phyloP scores from a whole-genome alignment of 2,797 vertebrate species.

The Pipistrellus pipistrellus region DNA sequence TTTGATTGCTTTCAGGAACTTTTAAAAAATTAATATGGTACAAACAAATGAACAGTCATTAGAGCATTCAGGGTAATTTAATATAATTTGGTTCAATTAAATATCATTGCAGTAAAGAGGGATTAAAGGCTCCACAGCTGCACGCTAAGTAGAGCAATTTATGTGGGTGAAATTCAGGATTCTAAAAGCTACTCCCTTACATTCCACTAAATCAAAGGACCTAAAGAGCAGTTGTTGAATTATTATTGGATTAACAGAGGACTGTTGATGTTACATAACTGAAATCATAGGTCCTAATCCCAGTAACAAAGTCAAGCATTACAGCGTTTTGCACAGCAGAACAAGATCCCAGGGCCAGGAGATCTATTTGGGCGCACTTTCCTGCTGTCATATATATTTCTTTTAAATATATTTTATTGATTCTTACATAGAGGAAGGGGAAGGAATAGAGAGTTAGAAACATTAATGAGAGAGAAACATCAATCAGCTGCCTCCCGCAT shows the following conservation, averaged over 20 bases:
- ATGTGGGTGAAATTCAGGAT: conserved; percentile 56
- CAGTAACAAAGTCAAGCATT: not conserved
- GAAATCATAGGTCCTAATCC: conserved; percentile 47
- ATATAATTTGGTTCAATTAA: conserved; percentile 75
- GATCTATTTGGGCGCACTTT: not conserved
- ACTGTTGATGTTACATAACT: conserved; percentile 25
- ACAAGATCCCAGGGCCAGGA: not conserved
- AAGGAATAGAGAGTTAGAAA: too few relatives aligned
- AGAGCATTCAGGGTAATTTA: conserved; percentile 63
- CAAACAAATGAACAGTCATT: conserved; percentile 62
- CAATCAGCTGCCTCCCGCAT: too few relatives aligned
- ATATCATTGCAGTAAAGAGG: conserved; percentile 59
- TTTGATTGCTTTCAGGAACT: conserved; percentile 6
- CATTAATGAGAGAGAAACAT: too few relatives aligned
- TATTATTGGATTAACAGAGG: conserved; percentile 68
- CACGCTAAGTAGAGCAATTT: conserved; percentile 73
- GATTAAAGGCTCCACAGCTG: conserved; percentile 66
- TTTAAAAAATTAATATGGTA: conserved; percentile 2
- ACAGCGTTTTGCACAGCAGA: not conserved
- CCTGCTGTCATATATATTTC: too few relatives aligned
- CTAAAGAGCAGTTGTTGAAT: conserved; percentile 65
- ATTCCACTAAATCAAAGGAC: conserved; percentile 58
- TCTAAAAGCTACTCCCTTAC: conserved; percentile 23
- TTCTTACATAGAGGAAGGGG: too few relatives aligned
- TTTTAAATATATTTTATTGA: too few relatives aligned